Evolutionary conservation across 2,888 invertebrate species (phyloP), one percentile per base, ranked within the genome.

Genomic region (Sympetrum striolatum): DNA sequence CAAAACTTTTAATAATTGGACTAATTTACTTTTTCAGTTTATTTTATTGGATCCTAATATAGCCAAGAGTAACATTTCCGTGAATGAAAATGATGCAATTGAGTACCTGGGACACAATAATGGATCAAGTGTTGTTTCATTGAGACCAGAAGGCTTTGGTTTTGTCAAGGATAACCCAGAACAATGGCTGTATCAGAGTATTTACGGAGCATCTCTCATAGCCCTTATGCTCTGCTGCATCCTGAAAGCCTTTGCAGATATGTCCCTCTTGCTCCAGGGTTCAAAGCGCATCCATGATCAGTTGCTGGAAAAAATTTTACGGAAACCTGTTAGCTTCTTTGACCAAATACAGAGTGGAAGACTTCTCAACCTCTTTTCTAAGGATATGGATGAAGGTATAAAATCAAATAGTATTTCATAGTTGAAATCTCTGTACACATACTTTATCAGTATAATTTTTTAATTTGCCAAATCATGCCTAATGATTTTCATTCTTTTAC

Each of bases 331-430:
- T 91, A 92, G 91, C 22, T 94, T 94, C 91, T 94, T 94, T 91
- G 94, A 94, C 91, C 92, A 92, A 10, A 94, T 93, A 15, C 94
- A 94, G 2, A 92, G 93, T 48, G 94, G 94, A 22, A 92, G 94
- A 91, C 93, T 94, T 60, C 91, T 94, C 35, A 94, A 93, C 91
- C 92, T 94, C 82, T 94, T 94, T 92, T 93, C 93, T 12, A 94
- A 94, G 91, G 94, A 94, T 92, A 93, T 94, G 93, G 94, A 94
- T 92, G 94, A 94, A 92, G 92, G 94, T 94, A 92, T 91, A 92
- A 60, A 90, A 48, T 73, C 5, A 25, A 12, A 8, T 73, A 22
- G 10, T 31, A 12, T 31, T 12, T 73, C 3, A 31, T 12, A 31
- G 73, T 8, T 31, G 22, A 73, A 10, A 5, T 25, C 0, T 25